Evolutionary conservation across 2,797 vertebrate species (phyloP).

Genomic region (Dipus sagitta): DNA sequence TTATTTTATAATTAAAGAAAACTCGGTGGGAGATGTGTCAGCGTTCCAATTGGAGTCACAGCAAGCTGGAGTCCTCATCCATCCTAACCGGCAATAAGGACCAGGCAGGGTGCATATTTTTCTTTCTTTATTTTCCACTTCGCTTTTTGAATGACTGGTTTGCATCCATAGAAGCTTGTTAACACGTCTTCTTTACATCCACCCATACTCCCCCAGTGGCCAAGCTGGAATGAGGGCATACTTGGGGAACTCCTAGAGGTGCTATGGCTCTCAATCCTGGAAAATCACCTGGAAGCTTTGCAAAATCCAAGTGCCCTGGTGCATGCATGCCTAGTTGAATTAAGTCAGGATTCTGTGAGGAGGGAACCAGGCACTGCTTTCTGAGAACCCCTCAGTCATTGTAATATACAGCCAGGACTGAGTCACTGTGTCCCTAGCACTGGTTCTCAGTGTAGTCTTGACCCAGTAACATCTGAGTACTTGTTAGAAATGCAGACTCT

Average conservation of each 20-base stretch:
- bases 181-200: neutral
- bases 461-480: neutral
- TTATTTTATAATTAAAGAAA: conserved; percentile 54
- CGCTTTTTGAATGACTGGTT: conserved; percentile 10
- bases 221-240: neutral
- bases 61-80: neutral
- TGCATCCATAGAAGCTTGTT: neutral
- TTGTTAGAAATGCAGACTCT: neutral
- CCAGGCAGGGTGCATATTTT: neutral
- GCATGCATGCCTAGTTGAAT: neutral
- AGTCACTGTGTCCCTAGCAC: neutral
- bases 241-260: neutral
- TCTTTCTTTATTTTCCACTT: conserved; percentile 12
- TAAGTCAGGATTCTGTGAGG: neutral
- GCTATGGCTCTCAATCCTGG: neutral
- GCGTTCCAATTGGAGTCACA: conserved; percentile 46
- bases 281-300: neutral
- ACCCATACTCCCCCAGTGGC: neutral
- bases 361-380: neutral
- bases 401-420: neutral
- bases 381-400: neutral
- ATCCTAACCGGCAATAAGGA: neutral
- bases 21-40: neutral
- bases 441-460: neutral
- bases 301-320: neutral